Evolutionary conservation across 2,113 vertebrate species (phyloP).

Genomic region (Dipodomys spectabilis): DNA sequence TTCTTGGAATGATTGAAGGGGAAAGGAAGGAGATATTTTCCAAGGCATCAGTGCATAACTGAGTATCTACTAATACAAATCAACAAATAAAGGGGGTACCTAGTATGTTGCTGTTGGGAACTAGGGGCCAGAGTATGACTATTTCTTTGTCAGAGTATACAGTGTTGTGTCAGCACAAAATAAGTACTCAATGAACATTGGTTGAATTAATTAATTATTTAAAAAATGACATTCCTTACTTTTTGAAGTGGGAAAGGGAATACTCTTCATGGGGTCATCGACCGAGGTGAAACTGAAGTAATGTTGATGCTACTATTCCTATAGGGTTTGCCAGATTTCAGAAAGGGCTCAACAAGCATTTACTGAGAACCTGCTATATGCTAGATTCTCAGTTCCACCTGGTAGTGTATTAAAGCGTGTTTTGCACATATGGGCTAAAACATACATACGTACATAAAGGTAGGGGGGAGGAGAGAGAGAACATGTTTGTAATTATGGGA

Average conservation of each 20-base stretch:
- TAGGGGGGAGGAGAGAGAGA: too few species aligned
- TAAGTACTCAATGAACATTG: not conserved
- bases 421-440: too few species aligned
- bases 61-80: constrained; percentile 25
- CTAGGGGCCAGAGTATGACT: not conserved
- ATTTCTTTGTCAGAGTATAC: not conserved
- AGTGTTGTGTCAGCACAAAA: not conserved
- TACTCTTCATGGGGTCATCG: not conserved
- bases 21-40: constrained; percentile 53
- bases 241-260: not conserved
- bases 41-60: constrained; percentile 45
- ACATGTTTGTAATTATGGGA: too few species aligned
- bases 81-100: not conserved
- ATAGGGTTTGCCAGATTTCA: not conserved
- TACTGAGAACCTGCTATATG: not conserved
- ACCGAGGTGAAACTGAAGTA: not conserved
- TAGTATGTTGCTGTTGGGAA: not conserved
- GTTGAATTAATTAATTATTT: not conserved
- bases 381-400: not conserved
- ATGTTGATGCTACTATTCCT: not conserved
- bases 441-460: too few species aligned
- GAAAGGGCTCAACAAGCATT: not conserved
- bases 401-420: too few species aligned
- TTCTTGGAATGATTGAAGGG: constrained; percentile 43
- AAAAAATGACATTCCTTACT: not conserved